Base-by-base conservation (phyloP, 2,113 vertebrate genomes). In the Baryphthengus martii region DNA sequence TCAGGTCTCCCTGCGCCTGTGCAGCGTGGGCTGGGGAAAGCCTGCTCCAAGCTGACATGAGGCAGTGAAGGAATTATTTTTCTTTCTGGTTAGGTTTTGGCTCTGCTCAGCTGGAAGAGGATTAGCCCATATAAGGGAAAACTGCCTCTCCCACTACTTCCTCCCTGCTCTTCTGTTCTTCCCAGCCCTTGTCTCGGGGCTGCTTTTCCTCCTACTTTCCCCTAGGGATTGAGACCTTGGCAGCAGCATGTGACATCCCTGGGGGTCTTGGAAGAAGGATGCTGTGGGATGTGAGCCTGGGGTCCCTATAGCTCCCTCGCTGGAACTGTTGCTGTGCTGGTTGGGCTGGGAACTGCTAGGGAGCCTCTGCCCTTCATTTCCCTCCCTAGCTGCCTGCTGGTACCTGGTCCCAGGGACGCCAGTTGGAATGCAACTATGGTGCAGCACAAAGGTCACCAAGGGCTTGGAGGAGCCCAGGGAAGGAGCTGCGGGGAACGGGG, bases 121-220 rank as follows among this genome's bases (percentile, higher is more conserved):
- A 93, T 95, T 97, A 96, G 94, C 58, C 97, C 97, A 95, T 96
- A 97, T 98, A 97, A 96, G 97, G 97, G 68, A 93, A 97, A 97
- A 97, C 77, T 88, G 55, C 71, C 84, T 88, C 47, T 88, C 88
- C 89, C 19, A 50, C 62, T 0, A 4, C 81, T 90, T 53, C 66
- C 63, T 62, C 56, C 47, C 23, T 42, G 52, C 40, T 75, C 28
- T 71, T 61, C 11, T 17, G 15, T 33, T 37, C 39, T 88, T 42
- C 72, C 62, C 31, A 39, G 31, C 37, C 56, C 18, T 70, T 9
- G 0, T 24, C 53, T 68, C 91, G 40, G 26, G 24, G 49, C 72
- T 90, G 62, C n/a, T 90, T 68, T 44, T 65, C 16, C 52, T 62
- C 21, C 45, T 62, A 6, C 31, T 61, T 19, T 88, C 35, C 73